Evolutionary conservation across 1,140 invertebrate genomes (phyloP), one percentile per base, ranked within the genome.

Genomic region (Scaptomyza graminum): DNA sequence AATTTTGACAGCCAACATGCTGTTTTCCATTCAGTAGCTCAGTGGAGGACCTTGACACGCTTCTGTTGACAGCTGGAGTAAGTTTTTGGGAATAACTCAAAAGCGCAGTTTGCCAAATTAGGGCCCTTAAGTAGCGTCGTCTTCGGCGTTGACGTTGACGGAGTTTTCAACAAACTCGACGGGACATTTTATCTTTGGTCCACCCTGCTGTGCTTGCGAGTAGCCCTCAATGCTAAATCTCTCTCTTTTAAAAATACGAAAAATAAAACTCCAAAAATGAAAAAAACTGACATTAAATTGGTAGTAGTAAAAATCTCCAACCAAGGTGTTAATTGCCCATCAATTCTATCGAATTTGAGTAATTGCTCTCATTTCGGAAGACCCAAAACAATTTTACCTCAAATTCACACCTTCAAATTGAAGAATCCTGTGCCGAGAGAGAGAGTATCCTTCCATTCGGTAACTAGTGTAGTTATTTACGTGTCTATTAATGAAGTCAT

Each of bases 141-240:
- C 49, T 9, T 37, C 54, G 25, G 49, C 70, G 3, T n/a, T n/a
- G n/a, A 67, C 47, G 37, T n/a, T 56, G 25, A 47, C 72, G 67
- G 60, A 79, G 70, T 83, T 83, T 73, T 90, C 79, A 90, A 90
- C 76, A 90, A 79, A 79, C 87, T 59, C 87, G 49, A 63, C 87
- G 66, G 87, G 87, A 61, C 28, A 63, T 34, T n/a, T 41, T 34
- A 8, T 34, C 7, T 34, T 34, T 13, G 28, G 11, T n/a, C 28
- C 59, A 31, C 46, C n/a, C 60, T 60, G 78, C 79, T 82, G 79
- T 63, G 79, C 83, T 75, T 63, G 79, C 25, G 37, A 41, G 37
- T 41, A 12, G 13, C 43, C 15, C 12, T 61, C 50, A 49, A 55
- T 13, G 34, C 52, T 67, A 73, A 65, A 81, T 65, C 44, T 49